These are phyloP conservation scores for Neodiprion fabricii DNA, from an alignment of 1,140 invertebrate species.

Conservation along the genomic window DNA sequence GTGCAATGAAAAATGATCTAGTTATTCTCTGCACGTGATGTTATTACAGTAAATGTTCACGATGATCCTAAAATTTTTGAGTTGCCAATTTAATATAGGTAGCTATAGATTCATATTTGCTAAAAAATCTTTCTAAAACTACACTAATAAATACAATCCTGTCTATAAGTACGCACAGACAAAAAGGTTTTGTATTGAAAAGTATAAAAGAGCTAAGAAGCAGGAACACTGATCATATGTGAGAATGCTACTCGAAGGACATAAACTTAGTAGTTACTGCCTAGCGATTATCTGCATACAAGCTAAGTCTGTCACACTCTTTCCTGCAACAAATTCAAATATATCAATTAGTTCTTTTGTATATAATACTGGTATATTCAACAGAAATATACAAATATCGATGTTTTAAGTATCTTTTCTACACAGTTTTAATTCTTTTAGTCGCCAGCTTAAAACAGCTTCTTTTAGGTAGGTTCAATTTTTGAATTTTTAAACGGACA, in stretches of 20 bases:
- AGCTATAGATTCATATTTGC: conserved; percentile 36
- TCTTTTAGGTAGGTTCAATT: too few relatives aligned
- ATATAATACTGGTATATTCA: too few relatives aligned
- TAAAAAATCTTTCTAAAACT: conserved; percentile 34
- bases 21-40: background rate
- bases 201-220: conserved; percentile 38
- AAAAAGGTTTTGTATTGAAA: conserved; percentile 20
- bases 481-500: too few relatives aligned
- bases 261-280: conserved; percentile 34
- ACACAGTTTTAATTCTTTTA: too few relatives aligned
- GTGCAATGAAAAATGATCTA: background rate
- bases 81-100: conserved; percentile 37
- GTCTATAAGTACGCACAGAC: conserved; percentile 55
- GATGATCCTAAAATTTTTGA: conserved; percentile 59
- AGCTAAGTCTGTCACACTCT: conserved; percentile 26
- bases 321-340: background rate
- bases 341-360: background rate
- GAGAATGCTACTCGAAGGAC: conserved; percentile 28
- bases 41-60: conserved; percentile 47
- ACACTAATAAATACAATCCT: conserved; percentile 56
- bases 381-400: too few relatives aligned
- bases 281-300: conserved; percentile 34
- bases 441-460: too few relatives aligned
- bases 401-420: too few relatives aligned
- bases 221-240: conserved; percentile 35